Evolutionary conservation across 2,888 invertebrate genomes (phyloP).

Genomic region (Folsomia manolachei): DNA sequence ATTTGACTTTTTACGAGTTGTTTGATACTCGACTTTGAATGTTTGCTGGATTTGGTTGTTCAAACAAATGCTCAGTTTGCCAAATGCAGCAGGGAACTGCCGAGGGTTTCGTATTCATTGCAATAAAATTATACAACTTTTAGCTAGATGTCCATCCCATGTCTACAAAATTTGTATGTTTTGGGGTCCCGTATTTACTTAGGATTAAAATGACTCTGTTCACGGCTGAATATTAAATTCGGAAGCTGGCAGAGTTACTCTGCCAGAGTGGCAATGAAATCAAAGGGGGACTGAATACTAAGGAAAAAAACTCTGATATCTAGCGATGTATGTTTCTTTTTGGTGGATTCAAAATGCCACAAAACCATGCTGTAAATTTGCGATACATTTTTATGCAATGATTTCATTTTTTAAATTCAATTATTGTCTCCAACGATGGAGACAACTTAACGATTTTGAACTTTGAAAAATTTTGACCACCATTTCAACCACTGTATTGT

Average conservation of each 20-base stretch:
- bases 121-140: neutral
- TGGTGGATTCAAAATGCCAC: neutral
- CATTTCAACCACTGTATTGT: too few relatives aligned
- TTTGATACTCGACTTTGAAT: constrained; percentile 9
- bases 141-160: too few relatives aligned
- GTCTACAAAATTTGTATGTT: neutral
- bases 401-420: too few relatives aligned
- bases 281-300: too few relatives aligned
- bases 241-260: neutral
- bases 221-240: constrained; percentile 9
- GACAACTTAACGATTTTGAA: too few relatives aligned
- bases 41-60: constrained; percentile 3
- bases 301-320: too few relatives aligned
- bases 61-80: constrained; percentile 17
- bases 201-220: constrained; percentile 16
- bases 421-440: too few relatives aligned
- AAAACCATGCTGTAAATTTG: neutral
- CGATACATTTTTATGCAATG: neutral
- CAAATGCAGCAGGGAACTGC: neutral
- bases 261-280: too few relatives aligned
- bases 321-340: neutral
- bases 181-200: constrained; percentile 3
- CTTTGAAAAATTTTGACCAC: too few relatives aligned
- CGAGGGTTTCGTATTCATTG: neutral
- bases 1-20: neutral